phyloP scores from a whole-genome alignment of 2,888 invertebrate species.

The Gastracanthus pulcherrimus region DNA sequence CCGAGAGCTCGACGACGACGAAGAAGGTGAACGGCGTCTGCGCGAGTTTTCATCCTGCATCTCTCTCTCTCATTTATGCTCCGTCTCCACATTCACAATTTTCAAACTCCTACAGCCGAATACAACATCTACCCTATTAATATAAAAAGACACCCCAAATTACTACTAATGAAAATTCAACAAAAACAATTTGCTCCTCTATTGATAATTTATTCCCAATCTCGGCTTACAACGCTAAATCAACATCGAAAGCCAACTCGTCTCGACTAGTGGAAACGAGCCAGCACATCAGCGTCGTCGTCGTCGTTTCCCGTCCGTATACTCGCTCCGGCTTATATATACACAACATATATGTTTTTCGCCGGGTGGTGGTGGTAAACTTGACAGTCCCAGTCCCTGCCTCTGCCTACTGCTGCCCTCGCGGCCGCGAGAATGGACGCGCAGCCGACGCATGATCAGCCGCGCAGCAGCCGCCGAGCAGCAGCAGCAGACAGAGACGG shows the following conservation, averaged over 20 bases:
- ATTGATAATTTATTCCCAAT: too few species aligned
- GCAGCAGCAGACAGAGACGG: too few species aligned
- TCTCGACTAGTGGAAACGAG: too few species aligned
- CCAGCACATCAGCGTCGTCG: background rate
- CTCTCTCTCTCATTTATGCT: background rate
- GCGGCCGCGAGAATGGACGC: conserved; percentile 16
- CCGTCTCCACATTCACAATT: background rate
- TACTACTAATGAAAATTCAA: too few species aligned
- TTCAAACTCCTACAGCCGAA: too few species aligned
- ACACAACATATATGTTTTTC: too few species aligned
- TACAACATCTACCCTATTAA: too few species aligned
- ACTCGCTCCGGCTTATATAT: too few species aligned
- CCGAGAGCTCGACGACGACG: background rate
- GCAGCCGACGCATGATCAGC: background rate
- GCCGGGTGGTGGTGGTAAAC: conserved; percentile 17
- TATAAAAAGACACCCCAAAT: background rate
- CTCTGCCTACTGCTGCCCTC: background rate
- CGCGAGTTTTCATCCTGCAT: conserved; percentile 16
- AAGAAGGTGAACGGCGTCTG: conserved; percentile 33
- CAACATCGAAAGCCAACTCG: too few species aligned
- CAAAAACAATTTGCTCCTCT: too few species aligned
- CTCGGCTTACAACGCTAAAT: too few species aligned
- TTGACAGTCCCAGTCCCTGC: background rate
- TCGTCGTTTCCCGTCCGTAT: background rate
- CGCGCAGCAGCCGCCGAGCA: background rate